Evolutionary conservation across 2,797 vertebrate species (phyloP).

Genomic region (Protosalanx chinensis): DNA sequence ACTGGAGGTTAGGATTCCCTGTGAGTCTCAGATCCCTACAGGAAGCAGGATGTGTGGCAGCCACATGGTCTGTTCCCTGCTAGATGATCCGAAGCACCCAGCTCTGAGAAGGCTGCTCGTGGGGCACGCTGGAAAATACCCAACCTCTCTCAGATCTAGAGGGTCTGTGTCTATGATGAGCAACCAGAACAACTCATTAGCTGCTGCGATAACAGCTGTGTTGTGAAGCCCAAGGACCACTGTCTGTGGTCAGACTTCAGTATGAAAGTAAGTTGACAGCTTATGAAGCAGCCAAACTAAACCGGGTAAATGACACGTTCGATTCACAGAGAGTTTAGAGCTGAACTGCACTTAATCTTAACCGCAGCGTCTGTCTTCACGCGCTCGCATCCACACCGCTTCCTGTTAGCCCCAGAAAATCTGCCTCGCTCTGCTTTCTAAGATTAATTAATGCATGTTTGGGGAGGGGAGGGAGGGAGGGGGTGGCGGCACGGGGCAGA

Average conservation of each 20-base stretch:
- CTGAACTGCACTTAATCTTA: not conserved
- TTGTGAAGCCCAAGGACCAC: too few species aligned
- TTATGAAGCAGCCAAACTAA: too few species aligned
- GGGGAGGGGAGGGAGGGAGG: too few species aligned
- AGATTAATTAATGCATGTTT: not conserved
- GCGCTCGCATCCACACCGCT: not conserved
- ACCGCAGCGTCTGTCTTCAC: slow-evolving; percentile 7
- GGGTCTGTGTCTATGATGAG: not conserved
- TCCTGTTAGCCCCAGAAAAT: not conserved
- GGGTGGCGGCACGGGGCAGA: too few species aligned
- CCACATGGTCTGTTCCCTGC: slow-evolving; percentile 27
- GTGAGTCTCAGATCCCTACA: slow-evolving; percentile 4
- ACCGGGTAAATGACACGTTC: too few species aligned
- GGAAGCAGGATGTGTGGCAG: slow-evolving; percentile 36
- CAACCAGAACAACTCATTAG: too few species aligned
- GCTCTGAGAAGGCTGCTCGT: slow-evolving; percentile 7
- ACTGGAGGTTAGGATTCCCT: slow-evolving; percentile 8
- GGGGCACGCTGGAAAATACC: not conserved
- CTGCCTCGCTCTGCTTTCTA: not conserved
- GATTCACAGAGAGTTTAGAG: not conserved
- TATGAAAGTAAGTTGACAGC: too few species aligned
- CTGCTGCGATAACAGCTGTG: too few species aligned
- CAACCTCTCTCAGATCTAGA: not conserved
- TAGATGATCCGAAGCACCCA: not conserved
- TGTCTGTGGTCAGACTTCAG: too few species aligned